Base-by-base conservation (phyloP, 2,113 vertebrate species). In the Alectura lathami region DNA sequence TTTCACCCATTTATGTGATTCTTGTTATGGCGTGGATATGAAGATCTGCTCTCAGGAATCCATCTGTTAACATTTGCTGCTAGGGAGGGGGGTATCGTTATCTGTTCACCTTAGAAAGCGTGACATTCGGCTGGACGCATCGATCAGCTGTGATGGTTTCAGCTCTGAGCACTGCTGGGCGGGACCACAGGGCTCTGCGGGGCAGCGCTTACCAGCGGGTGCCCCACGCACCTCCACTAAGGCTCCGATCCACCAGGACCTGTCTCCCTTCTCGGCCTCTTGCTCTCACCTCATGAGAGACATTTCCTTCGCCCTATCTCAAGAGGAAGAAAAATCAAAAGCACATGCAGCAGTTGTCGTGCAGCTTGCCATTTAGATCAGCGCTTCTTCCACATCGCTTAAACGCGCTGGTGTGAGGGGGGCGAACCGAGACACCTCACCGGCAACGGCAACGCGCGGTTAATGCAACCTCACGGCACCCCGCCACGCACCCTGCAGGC, bases 281-380 rank as follows among this genome's bases (percentile, higher is more conserved):
- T 82, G 75, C 21, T 78, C 42, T n/a, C 82, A 40, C 75, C 42
- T n/a, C 82, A 40, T 8, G 47, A 67, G 59, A 84, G 38, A 26
- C 11, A 2, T 88, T 94, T 92, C 68, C 48, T 90, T 63, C 43
- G 42, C 56, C n/a, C 26, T 73, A 5, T n/a, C 68, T 62, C 13
- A 45, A 86, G 34, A 56, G 48, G 40, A 70, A 68, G 48, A 64
- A 88, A 72, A 91, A 91, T 73, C 51, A 66, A 83, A 91, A 91
- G 82, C 73, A 73, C 1, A 0, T 38, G 51, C 63, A 51, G 68
- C 12, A 53, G 47, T 62, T 67, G 89, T 81, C 0, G 0, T 2
- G 8, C 59, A 4, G 38, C 69, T 91, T 9, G 5, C 0, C 0
- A 56, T 78, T 27, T 66, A 70, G 23, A 24, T 48, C 79, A 4